A percentile compares a stretch with the other conserved stretches of the same genome.
These are phyloP conservation scores for Labeo calbasu DNA, from an alignment of 2,797 vertebrate species.

Conservation along the genomic window DNA sequence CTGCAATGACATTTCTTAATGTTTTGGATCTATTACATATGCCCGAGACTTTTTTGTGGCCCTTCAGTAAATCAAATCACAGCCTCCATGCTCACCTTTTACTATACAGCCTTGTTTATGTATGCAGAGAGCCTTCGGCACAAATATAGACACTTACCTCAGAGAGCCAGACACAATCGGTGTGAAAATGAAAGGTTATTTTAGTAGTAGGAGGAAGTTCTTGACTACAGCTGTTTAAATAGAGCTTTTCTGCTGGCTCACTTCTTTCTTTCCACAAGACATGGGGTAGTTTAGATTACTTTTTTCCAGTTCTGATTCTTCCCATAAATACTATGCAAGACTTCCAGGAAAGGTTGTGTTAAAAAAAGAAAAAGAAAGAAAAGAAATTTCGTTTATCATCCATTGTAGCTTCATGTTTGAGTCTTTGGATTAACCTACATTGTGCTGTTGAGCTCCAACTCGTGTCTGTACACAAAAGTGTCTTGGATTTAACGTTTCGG, in stretches of 20 bases:
- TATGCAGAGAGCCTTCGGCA: not conserved
- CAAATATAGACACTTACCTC: conserved; percentile 7
- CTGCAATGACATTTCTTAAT: conserved; percentile 21
- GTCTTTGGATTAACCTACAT: conserved; percentile 32
- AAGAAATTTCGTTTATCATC: not conserved
- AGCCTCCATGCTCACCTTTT: not conserved
- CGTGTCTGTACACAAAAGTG: not conserved
- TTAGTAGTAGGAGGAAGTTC: not conserved
- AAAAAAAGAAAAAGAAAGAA: not conserved
- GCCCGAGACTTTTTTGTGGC: not conserved
- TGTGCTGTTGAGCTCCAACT: not conserved
- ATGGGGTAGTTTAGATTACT: not conserved
- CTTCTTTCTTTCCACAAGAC: conserved; percentile 14
- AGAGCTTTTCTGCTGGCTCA: not conserved
- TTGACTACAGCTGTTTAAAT: conserved; percentile 26
- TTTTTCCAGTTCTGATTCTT: not conserved
- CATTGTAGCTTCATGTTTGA: not conserved
- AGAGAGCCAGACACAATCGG: conserved; percentile 4
- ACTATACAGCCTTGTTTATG: not conserved
- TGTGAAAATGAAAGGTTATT: conserved; percentile 21
- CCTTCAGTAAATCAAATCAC: not conserved
- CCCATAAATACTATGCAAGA: not conserved
- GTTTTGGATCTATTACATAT: conserved; percentile 9
- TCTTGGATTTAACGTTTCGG: not conserved
- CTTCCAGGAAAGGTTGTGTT: not conserved